Conservation (phyloP, 2,797 vertebrate genomes). For the Pyrocephalus nanus region DNA sequence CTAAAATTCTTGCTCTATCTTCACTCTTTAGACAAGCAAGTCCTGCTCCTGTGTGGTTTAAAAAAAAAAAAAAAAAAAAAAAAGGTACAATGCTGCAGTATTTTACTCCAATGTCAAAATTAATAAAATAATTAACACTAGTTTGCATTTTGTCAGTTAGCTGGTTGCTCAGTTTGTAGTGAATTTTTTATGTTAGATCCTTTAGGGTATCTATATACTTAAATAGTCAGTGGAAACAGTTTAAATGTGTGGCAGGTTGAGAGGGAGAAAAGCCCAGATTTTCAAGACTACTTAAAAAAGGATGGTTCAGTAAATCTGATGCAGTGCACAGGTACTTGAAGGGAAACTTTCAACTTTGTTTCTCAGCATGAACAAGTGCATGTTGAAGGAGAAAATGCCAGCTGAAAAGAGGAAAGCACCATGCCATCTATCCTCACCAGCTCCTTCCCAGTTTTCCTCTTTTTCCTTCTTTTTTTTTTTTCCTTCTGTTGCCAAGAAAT, state of each 20-base stretch:
- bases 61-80: neutral
- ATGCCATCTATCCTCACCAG: neutral
- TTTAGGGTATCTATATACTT: neutral
- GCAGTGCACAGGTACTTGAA: neutral
- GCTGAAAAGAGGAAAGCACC: neutral
- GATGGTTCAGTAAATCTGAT: neutral
- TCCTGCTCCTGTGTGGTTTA: neutral
- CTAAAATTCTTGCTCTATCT: neutral
- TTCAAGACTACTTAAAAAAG: neutral
- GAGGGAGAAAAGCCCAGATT: neutral
- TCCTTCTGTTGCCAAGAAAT: neutral
- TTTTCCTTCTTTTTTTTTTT: neutral
- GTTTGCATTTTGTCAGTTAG: neutral
- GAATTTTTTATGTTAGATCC: neutral
- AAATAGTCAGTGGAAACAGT: neutral
- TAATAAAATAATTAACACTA: neutral
- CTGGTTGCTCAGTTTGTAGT: neutral
- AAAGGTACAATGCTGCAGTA: neutral
- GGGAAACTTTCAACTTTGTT: neutral
- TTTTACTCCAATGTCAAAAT: neutral
- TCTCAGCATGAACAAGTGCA: neutral
- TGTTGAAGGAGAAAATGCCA: neutral
- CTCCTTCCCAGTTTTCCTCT: neutral
- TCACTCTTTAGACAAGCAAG: neutral
- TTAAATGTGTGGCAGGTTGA: neutral